These are phyloP conservation scores for Eledone cirrhosa DNA, from an alignment of 2,888 invertebrate genomes.

Conservation along the genomic window DNA sequence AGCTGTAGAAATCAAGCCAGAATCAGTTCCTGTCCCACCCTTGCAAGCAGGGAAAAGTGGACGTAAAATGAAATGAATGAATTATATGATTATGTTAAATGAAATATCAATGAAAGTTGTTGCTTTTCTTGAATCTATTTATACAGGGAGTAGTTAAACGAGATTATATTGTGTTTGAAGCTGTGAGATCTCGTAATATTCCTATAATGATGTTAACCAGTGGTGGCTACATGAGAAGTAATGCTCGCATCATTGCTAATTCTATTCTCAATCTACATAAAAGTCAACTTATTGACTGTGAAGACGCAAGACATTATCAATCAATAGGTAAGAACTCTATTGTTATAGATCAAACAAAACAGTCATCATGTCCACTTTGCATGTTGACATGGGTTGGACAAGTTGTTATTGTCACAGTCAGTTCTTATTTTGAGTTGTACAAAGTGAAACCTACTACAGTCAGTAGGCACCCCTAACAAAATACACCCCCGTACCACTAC, in stretches of 20 bases:
- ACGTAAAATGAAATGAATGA: too few species aligned
- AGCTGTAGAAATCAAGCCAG: too few species aligned
- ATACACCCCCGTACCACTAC: too few species aligned
- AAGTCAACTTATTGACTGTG: constrained; percentile 62
- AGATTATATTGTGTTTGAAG: constrained; percentile 84
- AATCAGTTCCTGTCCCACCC: too few species aligned
- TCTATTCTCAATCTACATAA: constrained; percentile 82
- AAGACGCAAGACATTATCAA: constrained; percentile 46
- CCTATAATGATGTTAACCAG: constrained; percentile 89
- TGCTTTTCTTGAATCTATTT: constrained; percentile 21
- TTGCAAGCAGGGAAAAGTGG: too few species aligned
- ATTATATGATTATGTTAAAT: not conserved
- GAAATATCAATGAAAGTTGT: not conserved
- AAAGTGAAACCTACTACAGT: too few species aligned
- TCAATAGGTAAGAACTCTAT: not conserved
- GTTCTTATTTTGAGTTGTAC: too few species aligned
- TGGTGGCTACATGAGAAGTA: constrained; percentile 83
- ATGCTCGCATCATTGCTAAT: constrained; percentile 83
- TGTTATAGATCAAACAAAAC: too few species aligned
- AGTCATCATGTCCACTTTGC: too few species aligned
- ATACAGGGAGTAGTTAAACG: constrained; percentile 82
- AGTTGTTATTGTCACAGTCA: too few species aligned
- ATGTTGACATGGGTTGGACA: too few species aligned
- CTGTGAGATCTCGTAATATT: constrained; percentile 72
- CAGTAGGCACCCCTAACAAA: too few species aligned